These are phyloP conservation scores for Sarcophaga variegata DNA, from an alignment of 2,888 invertebrate species.

Conservation along the genomic window DNA sequence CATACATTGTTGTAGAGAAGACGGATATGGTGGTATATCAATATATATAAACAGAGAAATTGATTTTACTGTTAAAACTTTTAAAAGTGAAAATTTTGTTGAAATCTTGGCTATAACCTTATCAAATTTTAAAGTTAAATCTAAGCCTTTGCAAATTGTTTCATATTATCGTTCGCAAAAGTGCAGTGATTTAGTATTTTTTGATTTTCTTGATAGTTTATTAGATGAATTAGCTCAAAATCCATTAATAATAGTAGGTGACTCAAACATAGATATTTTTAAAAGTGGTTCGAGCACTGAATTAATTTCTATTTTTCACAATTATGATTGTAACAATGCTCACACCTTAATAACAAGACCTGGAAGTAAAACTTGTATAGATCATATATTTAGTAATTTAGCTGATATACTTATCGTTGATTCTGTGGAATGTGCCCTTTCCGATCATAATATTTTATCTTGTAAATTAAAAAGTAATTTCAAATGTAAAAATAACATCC, in stretches of 20 bases:
- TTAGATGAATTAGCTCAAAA: conserved; percentile 16
- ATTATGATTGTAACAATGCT: conserved; percentile 3
- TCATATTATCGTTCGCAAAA: conserved; percentile 1
- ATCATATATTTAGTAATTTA: not conserved
- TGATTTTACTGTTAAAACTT: conserved; percentile 1
- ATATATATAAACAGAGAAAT: conserved; percentile 15
- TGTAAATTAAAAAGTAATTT: not conserved
- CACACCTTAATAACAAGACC: conserved; percentile 5
- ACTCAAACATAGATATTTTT: conserved; percentile 1
- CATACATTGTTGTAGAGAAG: conserved; percentile 20
- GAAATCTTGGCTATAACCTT: conserved; percentile 5
- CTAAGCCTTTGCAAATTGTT: not conserved
- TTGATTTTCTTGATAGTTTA: not conserved
- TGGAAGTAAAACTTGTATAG: not conserved
- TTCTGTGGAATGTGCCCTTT: not conserved
- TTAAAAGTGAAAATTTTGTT: not conserved
- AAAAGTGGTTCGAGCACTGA: not conserved
- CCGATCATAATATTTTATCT: not conserved
- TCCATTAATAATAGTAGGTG: conserved; percentile 21
- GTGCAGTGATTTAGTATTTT: not conserved
- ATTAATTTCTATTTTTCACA: conserved; percentile 1
- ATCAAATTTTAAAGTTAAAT: not conserved
- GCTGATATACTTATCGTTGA: not conserved
- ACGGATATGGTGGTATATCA: conserved; percentile 20
- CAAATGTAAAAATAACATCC: not conserved